Conservation (phyloP, 2,888 invertebrate species). For the Netelia melanura region DNA sequence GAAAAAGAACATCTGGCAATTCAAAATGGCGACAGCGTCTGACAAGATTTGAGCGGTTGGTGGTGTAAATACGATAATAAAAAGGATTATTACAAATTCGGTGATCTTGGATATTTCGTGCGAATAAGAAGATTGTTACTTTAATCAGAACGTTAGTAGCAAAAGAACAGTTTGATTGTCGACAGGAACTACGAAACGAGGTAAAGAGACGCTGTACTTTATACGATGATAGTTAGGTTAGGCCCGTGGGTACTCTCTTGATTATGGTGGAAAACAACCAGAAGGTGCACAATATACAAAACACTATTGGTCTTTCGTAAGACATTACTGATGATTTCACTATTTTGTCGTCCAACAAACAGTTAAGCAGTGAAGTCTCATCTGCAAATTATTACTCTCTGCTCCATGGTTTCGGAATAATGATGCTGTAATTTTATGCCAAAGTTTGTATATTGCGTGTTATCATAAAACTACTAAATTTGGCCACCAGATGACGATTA, state of each 20-base stretch:
- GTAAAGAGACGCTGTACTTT: neutral
- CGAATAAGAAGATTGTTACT: neutral
- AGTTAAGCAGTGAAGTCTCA: too few relatives aligned
- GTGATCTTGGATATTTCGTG: neutral
- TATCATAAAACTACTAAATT: too few relatives aligned
- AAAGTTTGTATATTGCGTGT: too few relatives aligned
- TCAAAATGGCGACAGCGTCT: constrained; percentile 51
- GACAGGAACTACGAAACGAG: constrained; percentile 8
- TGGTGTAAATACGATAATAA: constrained; percentile 47
- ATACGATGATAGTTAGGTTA: constrained; percentile 30
- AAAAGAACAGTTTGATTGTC: neutral
- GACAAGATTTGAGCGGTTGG: constrained; percentile 30
- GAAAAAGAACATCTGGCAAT: constrained; percentile 23
- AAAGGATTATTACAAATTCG: neutral
- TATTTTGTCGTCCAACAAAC: too few relatives aligned
- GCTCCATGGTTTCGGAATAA: too few relatives aligned
- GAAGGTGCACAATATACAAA: neutral
- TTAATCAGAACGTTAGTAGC: neutral
- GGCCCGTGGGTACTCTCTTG: neutral
- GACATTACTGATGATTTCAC: too few relatives aligned
- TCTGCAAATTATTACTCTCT: too few relatives aligned
- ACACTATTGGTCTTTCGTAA: neutral
- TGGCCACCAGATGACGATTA: too few relatives aligned
- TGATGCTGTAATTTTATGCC: too few relatives aligned
- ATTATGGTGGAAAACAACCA: too few relatives aligned